Evolutionary conservation across 2,888 invertebrate species (phyloP).

Genomic region (Dryococelus australis): DNA sequence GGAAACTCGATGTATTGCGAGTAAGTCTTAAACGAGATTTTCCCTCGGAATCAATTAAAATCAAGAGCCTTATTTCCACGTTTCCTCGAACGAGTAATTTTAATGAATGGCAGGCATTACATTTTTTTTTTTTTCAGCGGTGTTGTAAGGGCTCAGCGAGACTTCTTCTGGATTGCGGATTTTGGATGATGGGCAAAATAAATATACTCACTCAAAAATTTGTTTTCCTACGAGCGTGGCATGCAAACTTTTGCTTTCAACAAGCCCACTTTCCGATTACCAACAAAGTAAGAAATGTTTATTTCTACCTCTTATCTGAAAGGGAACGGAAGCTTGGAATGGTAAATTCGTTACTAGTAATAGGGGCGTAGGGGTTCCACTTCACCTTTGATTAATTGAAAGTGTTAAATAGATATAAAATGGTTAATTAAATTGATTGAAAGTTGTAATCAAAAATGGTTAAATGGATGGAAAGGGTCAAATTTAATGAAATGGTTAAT

Average conservation of each 20-base stretch:
- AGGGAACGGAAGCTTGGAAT: background rate
- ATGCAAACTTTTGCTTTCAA: background rate
- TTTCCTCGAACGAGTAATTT: conserved; percentile 16
- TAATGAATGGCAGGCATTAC: background rate
- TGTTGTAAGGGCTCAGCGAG: background rate
- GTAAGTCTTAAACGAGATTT: conserved; percentile 1
- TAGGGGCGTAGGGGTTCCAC: too few species aligned
- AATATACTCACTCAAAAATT: background rate
- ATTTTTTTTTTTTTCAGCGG: background rate
- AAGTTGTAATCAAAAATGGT: too few species aligned
- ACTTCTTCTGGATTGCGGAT: background rate
- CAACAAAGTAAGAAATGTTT: background rate
- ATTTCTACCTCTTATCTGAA: background rate
- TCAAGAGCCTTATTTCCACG: conserved; percentile 16
- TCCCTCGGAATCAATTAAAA: background rate
- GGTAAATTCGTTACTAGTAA: too few species aligned
- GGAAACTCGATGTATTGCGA: background rate
- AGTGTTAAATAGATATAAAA: too few species aligned
- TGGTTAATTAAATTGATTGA: too few species aligned
- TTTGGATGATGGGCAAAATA: background rate
- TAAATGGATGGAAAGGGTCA: too few species aligned
- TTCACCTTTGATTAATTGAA: too few species aligned
- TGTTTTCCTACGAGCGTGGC: background rate
- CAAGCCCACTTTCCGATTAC: background rate
- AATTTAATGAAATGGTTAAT: too few species aligned